Evolutionary conservation across 2,113 vertebrate genomes (phyloP), one percentile per base, ranked within the genome.

Genomic region (Malurus elegans): DNA sequence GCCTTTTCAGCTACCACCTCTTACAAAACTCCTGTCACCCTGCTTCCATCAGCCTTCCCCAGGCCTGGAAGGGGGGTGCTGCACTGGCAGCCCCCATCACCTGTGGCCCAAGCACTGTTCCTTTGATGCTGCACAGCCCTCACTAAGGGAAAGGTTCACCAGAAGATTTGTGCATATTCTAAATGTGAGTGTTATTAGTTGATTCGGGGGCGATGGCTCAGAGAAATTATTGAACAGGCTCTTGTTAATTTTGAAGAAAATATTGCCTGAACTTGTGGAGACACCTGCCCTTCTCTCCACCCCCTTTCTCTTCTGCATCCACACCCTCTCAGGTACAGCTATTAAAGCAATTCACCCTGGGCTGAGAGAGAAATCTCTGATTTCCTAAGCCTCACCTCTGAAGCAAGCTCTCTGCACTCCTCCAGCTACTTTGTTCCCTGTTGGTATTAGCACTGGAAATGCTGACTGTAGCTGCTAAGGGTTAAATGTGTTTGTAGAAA

Each of bases 241-340:
- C n/a, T 42, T 73, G 20, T 44, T 70, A 50, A 14, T 78, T 80
- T 38, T 80, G 26, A 48, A 61, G 19, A 19, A 92, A 62, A 78
- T 29, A 31, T 3, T 88, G 32, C 20, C 29, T 48, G 36, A 84
- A 53, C 29, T 50, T 26, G 10, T 51, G 34, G 48, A 57, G 5
- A 64, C 12, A 57, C 2, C 4, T 75, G 18, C 6, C 12, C 5
- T 14, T 56, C 18, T 69, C 20, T 62, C 14, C 9, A 54, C 8
- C 5, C 6, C 12, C 29, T 31, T 84, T 75, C 42, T 66, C 21
- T 79, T 14, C 70, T 56, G 21, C 51, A 45, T 45, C 48, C 8
- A 21, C 21, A 29, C 3, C 11, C n/a, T 64, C 87, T 74, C 1
- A 0, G 3, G 29, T 79, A 42, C 0, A 1, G 16, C 10, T 23